Conservation (phyloP, 2,797 vertebrate species). For the Artibeus lituratus region DNA sequence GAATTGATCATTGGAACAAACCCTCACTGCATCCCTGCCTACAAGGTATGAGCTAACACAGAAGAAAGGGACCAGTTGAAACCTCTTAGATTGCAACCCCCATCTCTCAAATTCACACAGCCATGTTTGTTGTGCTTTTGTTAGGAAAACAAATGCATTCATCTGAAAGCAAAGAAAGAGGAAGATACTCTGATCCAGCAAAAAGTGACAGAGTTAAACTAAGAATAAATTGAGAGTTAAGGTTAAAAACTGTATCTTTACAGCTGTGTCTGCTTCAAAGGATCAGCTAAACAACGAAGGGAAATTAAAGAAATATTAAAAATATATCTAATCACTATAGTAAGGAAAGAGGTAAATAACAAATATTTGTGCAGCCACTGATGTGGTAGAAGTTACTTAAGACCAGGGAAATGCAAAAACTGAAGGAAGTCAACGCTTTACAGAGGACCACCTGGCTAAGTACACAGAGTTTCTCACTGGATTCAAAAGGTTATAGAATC, state of each 20-base stretch:
- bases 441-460: not conserved
- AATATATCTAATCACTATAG: not conserved
- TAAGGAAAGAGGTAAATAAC: not conserved
- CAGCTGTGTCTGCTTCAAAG: conserved; percentile 1
- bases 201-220: not conserved
- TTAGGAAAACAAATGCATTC: not conserved
- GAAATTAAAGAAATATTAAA: conserved; percentile 22
- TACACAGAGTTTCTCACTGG: not conserved
- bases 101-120: not conserved
- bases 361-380: not conserved
- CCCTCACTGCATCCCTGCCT: not conserved
- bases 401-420: not conserved
- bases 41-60: not conserved
- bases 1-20: not conserved
- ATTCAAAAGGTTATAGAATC: not conserved
- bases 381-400: not conserved
- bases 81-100: not conserved
- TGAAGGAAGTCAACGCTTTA: not conserved
- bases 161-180: not conserved
- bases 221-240: not conserved
- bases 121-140: not conserved
- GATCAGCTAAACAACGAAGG: not conserved
- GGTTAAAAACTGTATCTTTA: not conserved
- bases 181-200: not conserved
- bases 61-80: not conserved